Conservation (phyloP, 2,888 invertebrate species). For the Zeuzera pyrina region DNA sequence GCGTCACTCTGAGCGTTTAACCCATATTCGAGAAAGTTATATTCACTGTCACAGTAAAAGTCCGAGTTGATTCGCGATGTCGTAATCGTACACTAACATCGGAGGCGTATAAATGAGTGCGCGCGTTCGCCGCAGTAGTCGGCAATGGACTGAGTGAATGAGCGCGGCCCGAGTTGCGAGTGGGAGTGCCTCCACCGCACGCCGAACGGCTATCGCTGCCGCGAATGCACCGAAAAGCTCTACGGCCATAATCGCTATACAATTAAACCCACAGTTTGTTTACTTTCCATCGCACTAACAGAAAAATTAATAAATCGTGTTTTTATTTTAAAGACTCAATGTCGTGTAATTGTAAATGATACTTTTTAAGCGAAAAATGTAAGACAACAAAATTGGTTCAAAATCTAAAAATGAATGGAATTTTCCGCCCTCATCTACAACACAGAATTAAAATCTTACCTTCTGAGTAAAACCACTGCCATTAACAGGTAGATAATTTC, state of each 20-base stretch:
- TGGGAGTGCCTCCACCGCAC: constrained; percentile 54
- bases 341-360: no score
- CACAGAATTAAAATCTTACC: no score
- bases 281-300: no score
- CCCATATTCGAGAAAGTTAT: constrained; percentile 76
- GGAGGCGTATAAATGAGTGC: constrained; percentile 42
- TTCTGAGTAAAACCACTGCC: no score
- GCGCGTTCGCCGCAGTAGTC: constrained; percentile 56
- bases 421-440: no score
- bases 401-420: no score
- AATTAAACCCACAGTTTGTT: constrained; percentile 60
- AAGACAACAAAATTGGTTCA: no score
- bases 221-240: constrained; percentile 65
- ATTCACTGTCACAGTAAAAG: constrained; percentile 68
- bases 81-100: constrained; percentile 70
- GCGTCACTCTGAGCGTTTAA: constrained; percentile 74
- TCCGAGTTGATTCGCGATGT: constrained; percentile 55
- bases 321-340: no score
- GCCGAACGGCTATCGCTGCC: constrained; percentile 40
- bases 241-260: constrained; percentile 60
- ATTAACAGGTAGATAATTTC: no score
- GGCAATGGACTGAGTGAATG: constrained; percentile 68
- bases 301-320: no score
- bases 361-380: no score
- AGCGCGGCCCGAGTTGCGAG: constrained; percentile 51